phyloP scores from a whole-genome alignment of 2,113 vertebrate genomes.

The Tupaia tana region DNA sequence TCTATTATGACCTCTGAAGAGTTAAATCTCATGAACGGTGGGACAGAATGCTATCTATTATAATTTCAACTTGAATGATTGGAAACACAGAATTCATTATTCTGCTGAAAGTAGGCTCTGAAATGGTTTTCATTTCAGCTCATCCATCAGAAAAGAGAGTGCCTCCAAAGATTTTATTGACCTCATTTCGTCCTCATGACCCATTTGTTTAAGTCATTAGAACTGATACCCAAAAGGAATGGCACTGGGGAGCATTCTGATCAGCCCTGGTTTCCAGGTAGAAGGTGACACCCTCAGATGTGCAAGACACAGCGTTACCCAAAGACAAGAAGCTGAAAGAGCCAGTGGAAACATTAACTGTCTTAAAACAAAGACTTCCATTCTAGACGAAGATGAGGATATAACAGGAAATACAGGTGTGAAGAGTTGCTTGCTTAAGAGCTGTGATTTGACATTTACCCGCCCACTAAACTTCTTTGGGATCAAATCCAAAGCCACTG shows the following conservation, averaged over 20 bases:
- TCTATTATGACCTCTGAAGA: slow-evolving; percentile 82
- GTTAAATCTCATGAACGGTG: slow-evolving; percentile 79
- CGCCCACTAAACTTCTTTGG: not conserved
- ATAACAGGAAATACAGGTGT: not conserved
- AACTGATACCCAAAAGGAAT: not conserved
- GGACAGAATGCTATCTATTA: slow-evolving; percentile 66
- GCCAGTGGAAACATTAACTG: not conserved
- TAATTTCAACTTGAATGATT: slow-evolving; percentile 68
- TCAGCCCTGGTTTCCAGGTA: not conserved
- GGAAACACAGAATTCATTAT: slow-evolving; percentile 63
- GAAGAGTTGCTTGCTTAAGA: not conserved
- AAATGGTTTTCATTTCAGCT: slow-evolving; percentile 62
- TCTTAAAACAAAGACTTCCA: not conserved
- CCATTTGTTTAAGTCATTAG: slow-evolving; percentile 52
- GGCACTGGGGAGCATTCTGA: not conserved
- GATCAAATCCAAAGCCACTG: not conserved
- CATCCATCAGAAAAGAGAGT: not conserved
- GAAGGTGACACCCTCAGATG: not conserved
- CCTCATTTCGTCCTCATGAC: slow-evolving; percentile 40
- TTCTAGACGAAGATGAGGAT: not conserved
- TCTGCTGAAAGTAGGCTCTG: slow-evolving; percentile 56
- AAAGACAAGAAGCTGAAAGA: not conserved
- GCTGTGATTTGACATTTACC: not conserved
- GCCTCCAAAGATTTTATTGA: slow-evolving; percentile 6
- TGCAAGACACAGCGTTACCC: not conserved